Evolutionary conservation across 1,140 invertebrate species (phyloP), one percentile per base, ranked within the genome.

Genomic region (Cataglyphis hispanica): DNA sequence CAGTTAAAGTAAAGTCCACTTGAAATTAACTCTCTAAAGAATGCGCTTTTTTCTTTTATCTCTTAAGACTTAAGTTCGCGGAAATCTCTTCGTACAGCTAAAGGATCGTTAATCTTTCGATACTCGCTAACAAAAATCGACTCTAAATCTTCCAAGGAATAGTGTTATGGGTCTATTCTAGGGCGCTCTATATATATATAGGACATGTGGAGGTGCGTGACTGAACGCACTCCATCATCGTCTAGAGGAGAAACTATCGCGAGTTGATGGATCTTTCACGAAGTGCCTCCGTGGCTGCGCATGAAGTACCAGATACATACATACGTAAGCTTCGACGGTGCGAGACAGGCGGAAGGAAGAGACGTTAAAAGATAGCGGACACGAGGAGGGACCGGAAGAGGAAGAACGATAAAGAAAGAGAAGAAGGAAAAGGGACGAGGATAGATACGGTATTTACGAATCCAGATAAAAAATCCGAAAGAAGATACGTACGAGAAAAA

Each of bases 361-460:
- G 60, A 78, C 70, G 25, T 27, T 61, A 72, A 74, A 34, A 74
- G 78, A 74, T 72, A 46, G 13, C 34, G 25, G 4, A 19, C 22
- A 22, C 2, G 66, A 31, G 43, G 64, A 16, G 64, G 11, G 4
- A 19, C 8, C 34, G 50, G 61, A 80, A 31, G 31, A 53, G 8
- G 22, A 40, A 25, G 60, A 37, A 64, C 46, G 34, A 64, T 70
- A 86, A 61, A 56, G 58, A 86, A 61, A 56, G 58, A 31, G 64
- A 8, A 63, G 34, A 67, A 46, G 13, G 77, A 4, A 31, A 43
- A n/a, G 2, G 53, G 7, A 5, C 13, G 13, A 40, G 34, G 13
- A 2, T 19, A 8, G n/a, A 56, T 43, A 37, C 22, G 46, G 50
- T 86, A 86, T 86, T 70, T 83, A 74, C 70, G 88, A 89, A 89